Base-by-base conservation (phyloP, 2,888 invertebrate species). In the Stenichneumon culpator region DNA sequence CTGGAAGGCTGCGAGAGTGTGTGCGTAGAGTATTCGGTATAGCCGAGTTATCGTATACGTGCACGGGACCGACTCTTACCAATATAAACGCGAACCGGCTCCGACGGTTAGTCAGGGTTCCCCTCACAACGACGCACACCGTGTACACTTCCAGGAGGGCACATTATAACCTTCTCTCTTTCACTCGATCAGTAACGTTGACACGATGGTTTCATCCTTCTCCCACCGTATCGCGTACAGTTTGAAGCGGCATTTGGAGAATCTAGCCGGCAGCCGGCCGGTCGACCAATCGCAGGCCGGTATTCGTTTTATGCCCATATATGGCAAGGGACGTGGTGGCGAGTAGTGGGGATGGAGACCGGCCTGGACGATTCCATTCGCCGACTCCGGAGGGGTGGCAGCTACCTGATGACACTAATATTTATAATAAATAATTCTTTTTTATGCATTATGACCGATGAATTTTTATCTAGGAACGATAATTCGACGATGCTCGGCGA, bases 281-380 rank as follows among this genome's bases (percentile, higher is more conserved):
- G 90, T 93, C 94, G 92, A 95, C 97, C 97, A 97, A 97, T 97
- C 95, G 95, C 94, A 94, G 93, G 90, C 92, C 95, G 93, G 94
- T 93, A 95, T 95, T 95, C 95, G 95, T 96, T 96, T 95, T 96
- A 96, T 97, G 96, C 96, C 97, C 97, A 96, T 97, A 97, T 97
- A 97, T 96, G 97, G 97, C 96, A 96, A 96, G 95, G 95, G 95
- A 96, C 95, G 95, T 95, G 95, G 95, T 93, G 94, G 94, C 93
- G 94, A 93, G 94, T 94, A 94, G 95, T 94, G 94, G 94, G 94
- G 95, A 94, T 90, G 90, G 93, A 67, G 79, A 75, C 89, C 90
- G 94, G 94, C 88, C 69, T 89, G 93, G 93, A 88, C 90, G 93
- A 93, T 90, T 93, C 93, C 91, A 93, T 91, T 91, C 39, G 19